These are phyloP conservation scores for Craseonycteris thonglongyai DNA, from an alignment of 2,113 vertebrate species.

Conservation along the genomic window DNA sequence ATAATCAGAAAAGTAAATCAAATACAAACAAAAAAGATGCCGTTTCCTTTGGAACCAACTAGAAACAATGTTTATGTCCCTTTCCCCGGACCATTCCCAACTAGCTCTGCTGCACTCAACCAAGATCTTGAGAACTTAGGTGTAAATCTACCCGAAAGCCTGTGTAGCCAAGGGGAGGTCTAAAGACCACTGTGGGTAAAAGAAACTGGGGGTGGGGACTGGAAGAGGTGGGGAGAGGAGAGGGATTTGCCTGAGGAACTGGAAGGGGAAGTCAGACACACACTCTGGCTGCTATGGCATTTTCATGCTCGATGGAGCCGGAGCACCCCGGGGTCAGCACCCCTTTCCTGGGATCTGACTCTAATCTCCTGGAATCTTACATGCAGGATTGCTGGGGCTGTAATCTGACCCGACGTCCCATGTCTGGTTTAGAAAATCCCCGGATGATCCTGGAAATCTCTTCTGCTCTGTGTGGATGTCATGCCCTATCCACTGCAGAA, in stretches of 20 bases:
- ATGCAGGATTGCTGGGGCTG: neutral
- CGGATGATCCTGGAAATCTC: neutral
- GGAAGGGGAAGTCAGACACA: neutral
- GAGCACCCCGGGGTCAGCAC: neutral
- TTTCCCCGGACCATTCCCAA: neutral
- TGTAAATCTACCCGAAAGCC: conserved; percentile 26
- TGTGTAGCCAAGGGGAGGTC: neutral
- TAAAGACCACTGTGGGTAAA: neutral
- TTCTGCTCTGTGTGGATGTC: neutral
- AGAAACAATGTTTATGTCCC: conserved; percentile 30
- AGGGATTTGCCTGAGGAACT: neutral
- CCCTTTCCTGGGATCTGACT: neutral
- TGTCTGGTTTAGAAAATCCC: neutral
- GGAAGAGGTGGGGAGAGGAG: neutral
- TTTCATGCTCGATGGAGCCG: neutral
- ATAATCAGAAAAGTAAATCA: conserved; percentile 33
- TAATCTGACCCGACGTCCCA: neutral
- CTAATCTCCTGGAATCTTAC: neutral
- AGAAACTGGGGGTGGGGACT: neutral
- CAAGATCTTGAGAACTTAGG: neutral
- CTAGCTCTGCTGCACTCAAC: neutral
- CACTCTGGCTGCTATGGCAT: neutral
- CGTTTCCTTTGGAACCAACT: conserved; percentile 20
- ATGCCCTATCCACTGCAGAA: neutral
- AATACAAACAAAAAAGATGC: conserved; percentile 17